Percentiles rank a stretch among this genome's conserved stretches.
Evolutionary conservation across 2,113 vertebrate genomes (phyloP).

Genomic region (Pseudonaja textilis): DNA sequence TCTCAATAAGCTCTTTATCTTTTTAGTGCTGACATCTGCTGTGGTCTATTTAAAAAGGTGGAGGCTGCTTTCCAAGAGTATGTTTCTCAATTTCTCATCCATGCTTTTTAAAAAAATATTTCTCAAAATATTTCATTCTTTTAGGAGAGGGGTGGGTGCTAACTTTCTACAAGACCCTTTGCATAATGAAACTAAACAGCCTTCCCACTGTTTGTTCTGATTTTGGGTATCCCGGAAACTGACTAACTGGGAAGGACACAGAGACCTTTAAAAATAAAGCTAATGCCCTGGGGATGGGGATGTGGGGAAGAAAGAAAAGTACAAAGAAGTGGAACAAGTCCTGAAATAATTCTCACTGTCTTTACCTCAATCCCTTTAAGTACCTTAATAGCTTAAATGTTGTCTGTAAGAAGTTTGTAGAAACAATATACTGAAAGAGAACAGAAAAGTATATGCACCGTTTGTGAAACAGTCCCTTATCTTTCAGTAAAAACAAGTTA

Average conservation of each 20-base stretch:
- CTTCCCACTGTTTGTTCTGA: not conserved
- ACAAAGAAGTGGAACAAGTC: not conserved
- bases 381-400: not conserved
- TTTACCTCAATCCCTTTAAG: accelerated
- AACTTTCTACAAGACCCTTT: not conserved
- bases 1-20: too few relatives aligned
- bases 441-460: not conserved
- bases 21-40: too few relatives aligned
- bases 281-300: not conserved
- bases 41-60: too few relatives aligned
- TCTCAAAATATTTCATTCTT: too few relatives aligned
- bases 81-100: too few relatives aligned
- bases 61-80: too few relatives aligned
- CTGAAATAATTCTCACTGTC: not conserved
- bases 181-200: not conserved
- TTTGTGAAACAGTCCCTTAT: not conserved
- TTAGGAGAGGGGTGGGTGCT: too few relatives aligned
- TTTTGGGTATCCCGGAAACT: not conserved
- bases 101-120: too few relatives aligned
- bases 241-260: accelerated
- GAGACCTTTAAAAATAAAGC: not conserved
- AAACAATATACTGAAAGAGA: not conserved
- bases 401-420: slow-evolving; percentile 5
- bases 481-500: not conserved
- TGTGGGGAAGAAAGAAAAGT: not conserved